phyloP scores from a whole-genome alignment of 2,797 vertebrate genomes.

The Hoplostethus mediterraneus region DNA sequence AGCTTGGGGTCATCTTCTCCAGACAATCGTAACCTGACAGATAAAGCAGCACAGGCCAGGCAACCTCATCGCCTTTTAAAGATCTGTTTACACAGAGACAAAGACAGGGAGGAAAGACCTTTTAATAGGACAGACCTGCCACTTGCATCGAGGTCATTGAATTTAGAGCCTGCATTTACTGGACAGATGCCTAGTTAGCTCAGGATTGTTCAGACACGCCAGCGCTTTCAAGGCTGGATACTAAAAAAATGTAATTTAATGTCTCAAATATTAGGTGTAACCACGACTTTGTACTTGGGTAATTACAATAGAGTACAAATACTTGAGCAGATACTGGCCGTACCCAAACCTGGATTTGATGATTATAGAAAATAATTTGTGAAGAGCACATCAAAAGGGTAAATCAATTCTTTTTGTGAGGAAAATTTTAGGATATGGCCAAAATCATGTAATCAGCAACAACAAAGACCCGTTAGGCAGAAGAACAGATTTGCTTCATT shows the following conservation, averaged over 20 bases:
- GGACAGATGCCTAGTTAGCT: slow-evolving; percentile 66
- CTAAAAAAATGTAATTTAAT: slow-evolving; percentile 14
- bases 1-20: slow-evolving; percentile 67
- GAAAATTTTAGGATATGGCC: background rate
- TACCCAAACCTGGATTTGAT: slow-evolving; percentile 2
- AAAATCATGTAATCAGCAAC: background rate
- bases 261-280: background rate
- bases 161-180: slow-evolving; percentile 65
- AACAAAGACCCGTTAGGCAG: background rate
- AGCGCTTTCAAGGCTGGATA: slow-evolving; percentile 44
- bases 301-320: slow-evolving; percentile 32
- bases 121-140: slow-evolving; percentile 80
- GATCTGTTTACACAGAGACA: slow-evolving; percentile 75
- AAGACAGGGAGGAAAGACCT: slow-evolving; percentile 71
- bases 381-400: background rate
- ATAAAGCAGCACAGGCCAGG: slow-evolving; percentile 67
- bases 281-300: slow-evolving; percentile 8
- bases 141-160: slow-evolving; percentile 75
- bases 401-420: background rate
- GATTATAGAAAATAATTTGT: slow-evolving; percentile 24
- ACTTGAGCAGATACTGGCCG: background rate
- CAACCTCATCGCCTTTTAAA: slow-evolving; percentile 70
- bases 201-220: slow-evolving; percentile 50
- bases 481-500: no score
- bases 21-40: slow-evolving; percentile 75